phyloP scores from a whole-genome alignment of 2,888 invertebrate genomes.

The Disparrhopalites patrizii region DNA sequence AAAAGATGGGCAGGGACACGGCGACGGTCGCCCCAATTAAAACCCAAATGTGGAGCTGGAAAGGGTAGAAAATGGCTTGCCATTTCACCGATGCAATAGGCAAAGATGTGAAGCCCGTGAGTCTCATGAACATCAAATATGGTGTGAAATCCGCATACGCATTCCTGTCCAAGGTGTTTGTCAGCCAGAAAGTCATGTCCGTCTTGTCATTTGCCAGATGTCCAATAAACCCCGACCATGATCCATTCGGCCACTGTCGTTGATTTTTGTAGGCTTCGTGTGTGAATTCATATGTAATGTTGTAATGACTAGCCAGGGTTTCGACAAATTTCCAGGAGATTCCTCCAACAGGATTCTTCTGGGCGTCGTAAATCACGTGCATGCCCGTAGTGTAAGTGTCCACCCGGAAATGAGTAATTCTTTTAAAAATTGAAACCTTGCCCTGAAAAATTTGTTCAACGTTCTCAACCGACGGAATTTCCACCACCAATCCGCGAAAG shows the following conservation, averaged over 20 bases:
- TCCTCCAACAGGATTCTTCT: neutral
- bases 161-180: neutral
- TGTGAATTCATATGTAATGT: neutral
- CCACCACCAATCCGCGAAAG: too few relatives aligned
- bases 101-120: constrained; percentile 8
- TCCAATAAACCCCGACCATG: constrained; percentile 20
- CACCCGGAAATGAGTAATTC: neutral
- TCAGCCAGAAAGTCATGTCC: constrained; percentile 6
- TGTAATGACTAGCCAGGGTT: neutral
- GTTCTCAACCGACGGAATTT: too few relatives aligned
- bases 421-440: too few relatives aligned
- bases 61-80: constrained; percentile 13
- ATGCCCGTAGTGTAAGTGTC: neutral
- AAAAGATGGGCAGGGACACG: neutral
- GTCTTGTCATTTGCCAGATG: neutral
- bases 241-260: neutral
- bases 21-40: neutral
- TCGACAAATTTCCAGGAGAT: neutral
- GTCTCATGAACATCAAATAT: neutral
- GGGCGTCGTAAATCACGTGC: neutral
- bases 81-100: constrained; percentile 2
- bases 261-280: neutral
- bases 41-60: constrained; percentile 2
- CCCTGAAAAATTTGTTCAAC: too few relatives aligned
- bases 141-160: neutral